Percentiles rank a stretch among this genome's conserved stretches.
Evolutionary conservation across 1,140 invertebrate genomes (phyloP).

Genomic region (Scylla paramamosain): DNA sequence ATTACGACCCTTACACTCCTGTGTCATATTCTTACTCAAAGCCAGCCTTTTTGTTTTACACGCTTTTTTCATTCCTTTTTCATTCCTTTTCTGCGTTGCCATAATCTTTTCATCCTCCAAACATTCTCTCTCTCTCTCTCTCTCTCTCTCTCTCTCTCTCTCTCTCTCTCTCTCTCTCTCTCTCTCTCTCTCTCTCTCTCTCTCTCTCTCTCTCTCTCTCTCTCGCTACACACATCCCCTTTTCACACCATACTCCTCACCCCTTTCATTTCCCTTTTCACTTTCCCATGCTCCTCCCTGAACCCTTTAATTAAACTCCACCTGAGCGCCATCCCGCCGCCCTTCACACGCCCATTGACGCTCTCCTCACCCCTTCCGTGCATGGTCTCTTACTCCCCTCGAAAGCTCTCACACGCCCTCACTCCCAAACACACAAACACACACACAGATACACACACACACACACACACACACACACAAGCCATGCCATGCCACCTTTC

Average conservation of each 20-base stretch:
- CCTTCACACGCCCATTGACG: not conserved
- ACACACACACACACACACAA: conserved; percentile 17
- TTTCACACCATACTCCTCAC: not conserved
- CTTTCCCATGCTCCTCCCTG: not conserved
- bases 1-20: not conserved
- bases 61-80: not conserved
- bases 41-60: not conserved
- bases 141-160: too few species aligned
- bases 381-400: not conserved
- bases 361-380: not conserved
- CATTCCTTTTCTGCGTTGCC: too few species aligned
- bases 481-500: not conserved
- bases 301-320: not conserved
- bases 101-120: not conserved
- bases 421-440: too few species aligned
- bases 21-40: not conserved
- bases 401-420: too few species aligned
- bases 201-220: too few species aligned
- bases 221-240: not conserved
- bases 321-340: not conserved
- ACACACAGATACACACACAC: not conserved
- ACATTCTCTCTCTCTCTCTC: not conserved
- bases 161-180: too few species aligned
- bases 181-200: too few species aligned
- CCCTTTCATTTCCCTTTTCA: not conserved